These are phyloP conservation scores for Pyrrhosoma nymphula DNA, from an alignment of 2,888 invertebrate genomes.

Conservation along the genomic window DNA sequence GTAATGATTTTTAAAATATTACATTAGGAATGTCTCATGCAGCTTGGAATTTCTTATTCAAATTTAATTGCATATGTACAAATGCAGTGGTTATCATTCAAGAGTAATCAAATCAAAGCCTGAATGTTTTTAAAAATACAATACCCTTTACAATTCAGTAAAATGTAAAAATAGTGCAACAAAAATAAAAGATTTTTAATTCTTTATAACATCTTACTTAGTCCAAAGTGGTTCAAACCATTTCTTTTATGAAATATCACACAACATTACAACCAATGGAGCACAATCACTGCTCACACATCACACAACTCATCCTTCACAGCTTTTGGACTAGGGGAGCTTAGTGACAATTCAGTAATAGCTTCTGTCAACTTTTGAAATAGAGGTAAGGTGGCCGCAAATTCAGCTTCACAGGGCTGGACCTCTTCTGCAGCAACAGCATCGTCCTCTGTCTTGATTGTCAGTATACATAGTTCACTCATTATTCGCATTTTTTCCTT, in stretches of 20 bases:
- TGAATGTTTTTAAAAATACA: no score
- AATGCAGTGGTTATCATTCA: no score
- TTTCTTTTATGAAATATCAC: not conserved
- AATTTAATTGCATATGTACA: no score
- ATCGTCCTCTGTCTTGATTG: not conserved
- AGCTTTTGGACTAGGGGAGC: not conserved
- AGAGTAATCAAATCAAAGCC: no score
- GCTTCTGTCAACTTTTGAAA: conserved; percentile 33
- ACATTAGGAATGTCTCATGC: no score
- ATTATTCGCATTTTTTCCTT: conserved; percentile 28
- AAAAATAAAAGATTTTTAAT: no score
- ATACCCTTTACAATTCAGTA: no score
- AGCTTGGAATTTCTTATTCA: no score
- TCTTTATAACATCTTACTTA: no score
- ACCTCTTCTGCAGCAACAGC: not conserved
- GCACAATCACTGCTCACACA: not conserved
- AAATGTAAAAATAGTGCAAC: no score
- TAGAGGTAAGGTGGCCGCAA: not conserved
- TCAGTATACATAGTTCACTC: not conserved
- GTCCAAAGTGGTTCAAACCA: no score
- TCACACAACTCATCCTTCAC: not conserved
- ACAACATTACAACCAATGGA: not conserved
- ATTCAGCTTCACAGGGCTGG: not conserved
- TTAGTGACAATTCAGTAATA: not conserved
- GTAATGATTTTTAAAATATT: no score